A percentile compares a stretch with the other conserved stretches of the same genome.
phyloP scores from a whole-genome alignment of 1,140 invertebrate species.

The Leptinotarsa lineolata region DNA sequence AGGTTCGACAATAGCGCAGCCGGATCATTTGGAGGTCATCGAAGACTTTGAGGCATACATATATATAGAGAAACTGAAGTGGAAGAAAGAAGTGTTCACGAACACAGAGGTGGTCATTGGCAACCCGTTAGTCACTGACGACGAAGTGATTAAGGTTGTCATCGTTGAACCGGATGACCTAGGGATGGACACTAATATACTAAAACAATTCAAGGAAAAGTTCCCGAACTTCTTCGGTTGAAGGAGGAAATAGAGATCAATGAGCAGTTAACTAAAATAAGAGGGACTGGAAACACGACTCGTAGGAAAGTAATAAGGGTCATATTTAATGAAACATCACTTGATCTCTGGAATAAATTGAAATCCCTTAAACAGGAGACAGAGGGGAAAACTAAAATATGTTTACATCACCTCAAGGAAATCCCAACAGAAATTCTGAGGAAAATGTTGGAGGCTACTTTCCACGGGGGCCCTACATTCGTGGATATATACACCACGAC shows the following conservation, averaged over 20 bases:
- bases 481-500: slow-evolving; percentile 22
- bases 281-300: background rate
- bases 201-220: slow-evolving; percentile 24
- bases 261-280: slow-evolving; percentile 24
- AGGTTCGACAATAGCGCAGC: background rate
- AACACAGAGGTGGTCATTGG: slow-evolving; percentile 29
- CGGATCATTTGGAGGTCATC: background rate
- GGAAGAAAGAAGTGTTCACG: slow-evolving; percentile 12
- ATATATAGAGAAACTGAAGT: background rate
- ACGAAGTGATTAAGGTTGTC: slow-evolving; percentile 28
- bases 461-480: slow-evolving; percentile 11
- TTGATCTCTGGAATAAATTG: slow-evolving; percentile 16
- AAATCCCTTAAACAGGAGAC: slow-evolving; percentile 10
- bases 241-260: slow-evolving; percentile 25
- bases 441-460: slow-evolving; percentile 30
- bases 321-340: background rate
- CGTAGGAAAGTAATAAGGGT: slow-evolving; percentile 26
- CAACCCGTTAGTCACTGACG: slow-evolving; percentile 25
- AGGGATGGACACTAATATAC: slow-evolving; percentile 29
- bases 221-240: slow-evolving; percentile 26
- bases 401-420: slow-evolving; percentile 9
- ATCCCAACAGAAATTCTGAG: background rate
- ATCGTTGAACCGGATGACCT: slow-evolving; percentile 23
- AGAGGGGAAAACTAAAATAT: background rate
- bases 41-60: background rate